Evolutionary conservation across 2,888 invertebrate species (phyloP), one percentile per base, ranked within the genome.

Genomic region (Theretra japonica): DNA sequence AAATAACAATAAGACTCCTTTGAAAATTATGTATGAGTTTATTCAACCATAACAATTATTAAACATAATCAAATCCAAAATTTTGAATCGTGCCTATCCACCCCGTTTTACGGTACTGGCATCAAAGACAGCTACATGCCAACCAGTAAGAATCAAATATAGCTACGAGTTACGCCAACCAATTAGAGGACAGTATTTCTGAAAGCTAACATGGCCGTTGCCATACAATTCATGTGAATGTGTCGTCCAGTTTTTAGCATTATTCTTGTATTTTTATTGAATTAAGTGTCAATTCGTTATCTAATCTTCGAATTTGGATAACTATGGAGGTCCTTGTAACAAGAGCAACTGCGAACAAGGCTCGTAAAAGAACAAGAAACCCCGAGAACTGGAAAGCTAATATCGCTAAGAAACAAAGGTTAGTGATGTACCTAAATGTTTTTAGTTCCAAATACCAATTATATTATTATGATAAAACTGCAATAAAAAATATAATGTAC

Each of bases 341-440:
- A 74, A 4, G 8, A 73, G 73, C 71, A 74, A 74, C 68, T 74
- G 74, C 65, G 73, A 73, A 71, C 70, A 73, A 73, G 70, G 70
- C 74, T 74, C 74, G 74, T 73, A 73, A 74, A 74, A 74, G 72
- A 62, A 74, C 71, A 74, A 72, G 23, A 71, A 53, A 74, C 73
- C 72, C 72, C 65, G 74, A 74, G 69, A 72, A 74, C 1, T 74
- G 73, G 73, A 72, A 75, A 65, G 73, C 73, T 75, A 75, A 73
- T 57, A 73, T 72, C 50, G 75, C 75, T 73, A 73, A 73, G 60
- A 72, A 75, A 71, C 56, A 48, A 30, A 72, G 73, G 73, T 75
- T 75, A 75, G 73, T 73, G 73, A 75, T 73, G 75, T 72, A 25
- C 23, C 69, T 65, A 65, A 41, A 30, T 33, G 65, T 33, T 65